These are phyloP conservation scores for Micromys minutus DNA, from an alignment of 2,113 vertebrate species.

Conservation along the genomic window DNA sequence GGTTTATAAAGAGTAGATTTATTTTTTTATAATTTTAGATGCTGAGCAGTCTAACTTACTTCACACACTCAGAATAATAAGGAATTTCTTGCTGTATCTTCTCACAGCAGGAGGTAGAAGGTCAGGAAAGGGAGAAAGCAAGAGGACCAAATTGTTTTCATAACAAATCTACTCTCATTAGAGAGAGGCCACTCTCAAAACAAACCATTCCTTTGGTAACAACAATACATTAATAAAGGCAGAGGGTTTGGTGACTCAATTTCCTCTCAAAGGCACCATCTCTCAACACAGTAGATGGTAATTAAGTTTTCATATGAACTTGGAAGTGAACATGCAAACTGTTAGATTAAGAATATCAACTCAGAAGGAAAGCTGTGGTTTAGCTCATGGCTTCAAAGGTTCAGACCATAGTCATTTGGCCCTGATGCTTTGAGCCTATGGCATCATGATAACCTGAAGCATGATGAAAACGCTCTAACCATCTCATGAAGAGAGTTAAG, in stretches of 20 bases:
- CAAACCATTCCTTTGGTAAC: background rate
- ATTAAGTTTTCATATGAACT: background rate
- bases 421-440: background rate
- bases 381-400: background rate
- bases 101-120: background rate
- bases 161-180: background rate
- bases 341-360: background rate
- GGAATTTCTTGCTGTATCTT: background rate
- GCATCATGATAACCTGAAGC: background rate
- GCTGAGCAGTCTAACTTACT: background rate
- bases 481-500: background rate
- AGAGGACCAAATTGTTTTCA: background rate
- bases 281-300: background rate
- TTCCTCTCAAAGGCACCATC: background rate
- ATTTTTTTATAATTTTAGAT: background rate
- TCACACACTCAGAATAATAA: background rate
- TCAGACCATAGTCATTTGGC: background rate
- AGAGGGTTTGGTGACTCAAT: background rate
- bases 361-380: background rate
- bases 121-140: background rate
- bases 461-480: background rate
- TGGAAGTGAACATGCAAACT: background rate
- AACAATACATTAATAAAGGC: background rate
- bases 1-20: background rate
- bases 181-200: background rate